Percentiles rank a stretch among this genome's conserved stretches.
Conservation (phyloP, 2,797 vertebrate species). For the Lagorchestes hirsutus region DNA sequence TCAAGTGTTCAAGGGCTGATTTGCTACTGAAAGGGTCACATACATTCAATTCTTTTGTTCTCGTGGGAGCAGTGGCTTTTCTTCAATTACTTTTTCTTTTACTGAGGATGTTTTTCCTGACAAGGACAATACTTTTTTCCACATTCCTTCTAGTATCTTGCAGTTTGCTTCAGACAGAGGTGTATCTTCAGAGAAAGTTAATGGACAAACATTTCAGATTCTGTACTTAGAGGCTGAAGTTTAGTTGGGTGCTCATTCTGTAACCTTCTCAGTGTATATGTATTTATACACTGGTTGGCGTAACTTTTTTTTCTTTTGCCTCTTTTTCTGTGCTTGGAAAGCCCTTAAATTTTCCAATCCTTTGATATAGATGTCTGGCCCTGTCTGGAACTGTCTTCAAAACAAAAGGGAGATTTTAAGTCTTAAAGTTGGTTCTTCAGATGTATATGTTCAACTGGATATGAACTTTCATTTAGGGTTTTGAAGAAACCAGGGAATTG, state of each 20-base stretch:
- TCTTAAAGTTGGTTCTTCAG: neutral
- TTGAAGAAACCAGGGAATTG: neutral
- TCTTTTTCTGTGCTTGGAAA: neutral
- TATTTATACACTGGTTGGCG: no score
- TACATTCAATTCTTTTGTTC: neutral
- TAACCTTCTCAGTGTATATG: no score
- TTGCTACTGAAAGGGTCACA: neutral
- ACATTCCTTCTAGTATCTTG: conserved; percentile 8
- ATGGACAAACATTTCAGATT: neutral
- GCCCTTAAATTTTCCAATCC: neutral
- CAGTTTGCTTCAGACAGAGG: neutral
- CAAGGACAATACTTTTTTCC: neutral
- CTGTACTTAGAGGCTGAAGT: no score
- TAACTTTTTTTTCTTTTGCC: neutral
- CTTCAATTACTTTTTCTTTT: neutral
- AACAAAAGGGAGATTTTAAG: neutral
- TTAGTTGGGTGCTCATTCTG: no score
- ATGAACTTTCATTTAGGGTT: neutral
- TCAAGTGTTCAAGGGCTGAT: neutral
- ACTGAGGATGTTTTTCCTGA: neutral
- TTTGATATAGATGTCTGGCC: neutral
- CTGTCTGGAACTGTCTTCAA: neutral
- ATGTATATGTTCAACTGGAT: neutral
- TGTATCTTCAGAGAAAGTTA: neutral
- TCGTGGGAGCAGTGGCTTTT: neutral